Evolutionary conservation across 1,140 invertebrate species (phyloP).

Genomic region (Saccostrea echinata): DNA sequence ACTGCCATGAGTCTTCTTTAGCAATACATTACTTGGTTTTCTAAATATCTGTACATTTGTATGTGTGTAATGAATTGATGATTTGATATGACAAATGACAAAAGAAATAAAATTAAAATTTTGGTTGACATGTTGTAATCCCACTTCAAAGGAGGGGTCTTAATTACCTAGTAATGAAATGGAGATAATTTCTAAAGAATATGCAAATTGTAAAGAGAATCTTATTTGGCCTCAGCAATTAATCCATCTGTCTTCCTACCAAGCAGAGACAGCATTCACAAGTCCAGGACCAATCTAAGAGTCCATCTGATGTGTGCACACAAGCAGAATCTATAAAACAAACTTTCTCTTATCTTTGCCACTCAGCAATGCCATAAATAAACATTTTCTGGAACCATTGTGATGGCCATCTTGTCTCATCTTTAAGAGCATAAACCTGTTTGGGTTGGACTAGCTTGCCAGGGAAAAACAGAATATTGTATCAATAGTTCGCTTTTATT

Average conservation of each 20-base stretch:
- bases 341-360: constrained; percentile 34
- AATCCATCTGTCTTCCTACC: constrained; percentile 19
- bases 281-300: constrained; percentile 1
- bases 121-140: background rate
- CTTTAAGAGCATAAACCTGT: constrained; percentile 7
- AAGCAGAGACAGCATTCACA: constrained; percentile 18
- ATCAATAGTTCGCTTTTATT: constrained; percentile 29
- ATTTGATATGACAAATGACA: constrained; percentile 16
- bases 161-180: background rate
- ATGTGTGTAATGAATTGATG: background rate
- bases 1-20: background rate
- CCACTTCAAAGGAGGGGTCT: background rate
- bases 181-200: constrained; percentile 22
- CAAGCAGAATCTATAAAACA: constrained; percentile 27
- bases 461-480: background rate
- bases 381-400: background rate
- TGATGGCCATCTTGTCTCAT: constrained; percentile 7
- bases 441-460: background rate
- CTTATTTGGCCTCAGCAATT: constrained; percentile 21
- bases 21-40: background rate
- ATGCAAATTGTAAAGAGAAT: constrained; percentile 35
- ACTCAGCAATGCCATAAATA: constrained; percentile 34
- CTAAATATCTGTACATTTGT: background rate
- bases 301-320: constrained; percentile 26
- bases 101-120: constrained; percentile 13